Percentiles rank a stretch among this genome's conserved stretches.
These are phyloP conservation scores for Drosophila leontia DNA, from an alignment of 1,140 invertebrate genomes.

Conservation along the genomic window DNA sequence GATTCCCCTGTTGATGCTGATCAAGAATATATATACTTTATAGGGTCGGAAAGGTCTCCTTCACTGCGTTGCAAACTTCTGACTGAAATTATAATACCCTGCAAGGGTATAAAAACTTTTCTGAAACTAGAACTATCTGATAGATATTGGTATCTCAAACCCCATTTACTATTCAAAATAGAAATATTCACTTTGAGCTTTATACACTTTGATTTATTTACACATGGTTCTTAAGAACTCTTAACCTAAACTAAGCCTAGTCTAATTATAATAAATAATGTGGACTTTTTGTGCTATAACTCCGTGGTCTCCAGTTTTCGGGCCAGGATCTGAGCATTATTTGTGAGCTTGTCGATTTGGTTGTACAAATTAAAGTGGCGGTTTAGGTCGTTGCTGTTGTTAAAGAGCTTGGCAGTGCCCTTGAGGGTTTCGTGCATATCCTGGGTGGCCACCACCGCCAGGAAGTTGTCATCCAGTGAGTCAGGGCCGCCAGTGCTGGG, in stretches of 20 bases:
- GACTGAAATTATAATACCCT: too few species aligned
- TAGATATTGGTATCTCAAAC: too few species aligned
- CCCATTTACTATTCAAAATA: background rate
- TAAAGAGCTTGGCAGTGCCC: constrained; percentile 82
- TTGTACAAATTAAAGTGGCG: constrained; percentile 89
- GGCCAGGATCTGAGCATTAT: constrained; percentile 86
- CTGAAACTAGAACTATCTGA: too few species aligned
- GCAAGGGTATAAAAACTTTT: too few species aligned
- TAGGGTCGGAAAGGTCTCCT: too few species aligned
- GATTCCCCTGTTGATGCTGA: too few species aligned
- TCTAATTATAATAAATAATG: constrained; percentile 61
- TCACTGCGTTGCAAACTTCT: too few species aligned
- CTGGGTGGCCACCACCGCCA: constrained; percentile 69
- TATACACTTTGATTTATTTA: constrained; percentile 39
- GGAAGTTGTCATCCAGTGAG: constrained; percentile 93
- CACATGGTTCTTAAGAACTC: constrained; percentile 34
- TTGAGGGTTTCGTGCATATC: constrained; percentile 80
- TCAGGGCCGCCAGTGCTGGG: constrained; percentile 89
- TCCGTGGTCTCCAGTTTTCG: constrained; percentile 95
- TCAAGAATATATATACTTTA: too few species aligned
- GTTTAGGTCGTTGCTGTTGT: constrained; percentile 86
- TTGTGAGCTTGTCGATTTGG: constrained; percentile 87
- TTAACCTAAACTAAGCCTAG: constrained; percentile 23
- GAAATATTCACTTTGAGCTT: background rate
- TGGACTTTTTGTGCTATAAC: constrained; percentile 55